Base-by-base conservation (phyloP, 2,888 invertebrate genomes). In the Caenorhabditis panamensis region DNA sequence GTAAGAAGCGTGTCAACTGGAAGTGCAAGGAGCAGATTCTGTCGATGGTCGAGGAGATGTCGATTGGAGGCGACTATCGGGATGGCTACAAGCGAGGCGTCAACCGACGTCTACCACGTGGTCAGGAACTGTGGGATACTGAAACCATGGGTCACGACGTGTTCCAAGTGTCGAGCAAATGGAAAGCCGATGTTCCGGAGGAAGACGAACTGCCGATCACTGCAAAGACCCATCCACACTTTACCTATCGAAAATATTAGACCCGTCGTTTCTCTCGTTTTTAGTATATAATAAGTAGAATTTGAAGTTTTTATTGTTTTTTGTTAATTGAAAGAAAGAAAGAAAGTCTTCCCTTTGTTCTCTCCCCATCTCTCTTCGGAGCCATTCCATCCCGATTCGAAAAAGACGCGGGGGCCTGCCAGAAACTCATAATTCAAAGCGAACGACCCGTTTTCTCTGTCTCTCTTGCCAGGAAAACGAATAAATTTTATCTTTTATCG, bases 101-200 rank as follows among this genome's bases (percentile, higher is more conserved):
- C 26, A 87, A 87, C 53, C 82, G 71, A 37, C 82, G 87, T 54
- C 75, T 90, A 16, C 90, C 90, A 18, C 84, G 90, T 49, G 90
- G 90, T n/a, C 84, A 83, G 67, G 88, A 90, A 63, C 68, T 90
- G 8, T 89, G 88, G 88, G 88, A 89, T 73, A 87, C 87, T 4
- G 90, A 90, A 79, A 89, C 90, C 11, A 89, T 89, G 88, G 90
- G 90, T 6, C 90, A 90, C 66, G 87, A 90, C 54, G 89, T 90
- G 8, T 90, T 85, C 79, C 64, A 86, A 72, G 82, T 86, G 58
- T 83, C 83, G 66, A 88, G 88, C 72, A 89, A 90, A 66, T 89
- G 87, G 86, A 89, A 89, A 76, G 88, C 83, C 11, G 89, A 89
- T 28, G 37, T 53, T 58, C 84, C 88, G 36, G 85, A 86, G 20